Base-by-base conservation (phyloP, 2,113 vertebrate genomes). In the Reinhardtius hippoglossoides region DNA sequence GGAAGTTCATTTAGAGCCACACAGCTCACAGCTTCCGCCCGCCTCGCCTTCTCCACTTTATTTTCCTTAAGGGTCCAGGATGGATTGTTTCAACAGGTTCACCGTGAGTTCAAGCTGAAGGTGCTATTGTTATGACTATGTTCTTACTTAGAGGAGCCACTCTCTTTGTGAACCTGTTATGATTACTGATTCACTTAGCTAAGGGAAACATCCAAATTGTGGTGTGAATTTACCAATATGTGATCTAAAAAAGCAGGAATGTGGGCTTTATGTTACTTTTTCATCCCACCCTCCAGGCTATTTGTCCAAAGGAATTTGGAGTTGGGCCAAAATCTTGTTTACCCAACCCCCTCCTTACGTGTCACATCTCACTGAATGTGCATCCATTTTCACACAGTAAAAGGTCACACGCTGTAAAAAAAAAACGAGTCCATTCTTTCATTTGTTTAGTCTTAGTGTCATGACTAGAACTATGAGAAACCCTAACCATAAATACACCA, bases 81-180 rank as follows among this genome's bases (percentile, higher is more conserved):
- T 3, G 67, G 71, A 80, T 77, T 71, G 70, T 90, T 85, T 81
- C 26, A 68, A 57, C 61, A 71, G 80, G 74, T 77, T 89, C 81
- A 84, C 8, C 0, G 15, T 54, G 40, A 84, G 82, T 87, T 85
- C 80, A 62, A 46, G 26, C 72, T 60, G 46, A 67, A 76, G 80
- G 80, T 76, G 71, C 62, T 69, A 42, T 64, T 78, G 78, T 85
- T 80, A 54, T 48, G 73, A 80, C 76, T 76, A 16, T 18, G 14
- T 27, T 76, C 21, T 24, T 2, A 21, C n/a, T 67, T 44, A 27
- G 18, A 26, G 60, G 42, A 58, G 44, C 44, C 2, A 2, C 20
- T 24, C 50, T 37, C 54, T 44, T 13, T 40, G 21, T 27, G 54
- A 82, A 21, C n/a, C 16, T 59, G 55, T 69, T 72, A 16, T 46